Conservation (phyloP, 1,140 invertebrate genomes). For the Anadara kagoshimensis region DNA sequence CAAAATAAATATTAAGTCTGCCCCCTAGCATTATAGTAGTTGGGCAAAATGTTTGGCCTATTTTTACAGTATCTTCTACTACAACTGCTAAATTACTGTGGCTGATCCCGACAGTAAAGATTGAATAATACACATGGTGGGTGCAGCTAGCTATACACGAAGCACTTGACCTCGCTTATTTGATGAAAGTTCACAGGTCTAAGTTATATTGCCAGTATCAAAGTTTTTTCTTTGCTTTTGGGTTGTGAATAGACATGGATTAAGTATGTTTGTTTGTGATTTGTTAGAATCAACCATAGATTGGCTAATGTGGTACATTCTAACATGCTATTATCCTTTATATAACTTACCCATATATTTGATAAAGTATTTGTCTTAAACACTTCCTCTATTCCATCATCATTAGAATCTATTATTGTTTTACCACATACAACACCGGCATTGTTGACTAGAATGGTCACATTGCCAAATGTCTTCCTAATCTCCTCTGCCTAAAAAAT, state of each 20-base stretch:
- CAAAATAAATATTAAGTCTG: no score
- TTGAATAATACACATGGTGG: no score
- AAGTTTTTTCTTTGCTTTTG: no score
- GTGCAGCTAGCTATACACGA: no score
- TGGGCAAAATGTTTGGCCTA: no score
- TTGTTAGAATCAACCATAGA: not conserved
- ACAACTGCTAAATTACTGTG: no score
- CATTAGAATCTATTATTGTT: conserved; percentile 86
- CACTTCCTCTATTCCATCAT: conserved; percentile 78
- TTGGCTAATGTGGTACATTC: not conserved
- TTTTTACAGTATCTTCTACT: no score
- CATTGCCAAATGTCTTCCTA: conserved; percentile 78
- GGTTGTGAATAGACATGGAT: not conserved
- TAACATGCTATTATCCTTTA: not conserved
- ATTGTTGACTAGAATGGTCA: conserved; percentile 93
- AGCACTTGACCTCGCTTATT: no score
- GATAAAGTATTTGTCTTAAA: conserved; percentile 79
- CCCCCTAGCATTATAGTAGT: no score
- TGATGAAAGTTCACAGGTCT: no score
- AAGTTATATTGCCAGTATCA: no score
- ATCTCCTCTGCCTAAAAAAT: conserved; percentile 45
- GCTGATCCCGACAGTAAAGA: no score
- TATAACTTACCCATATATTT: conserved; percentile 79
- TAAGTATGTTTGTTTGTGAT: not conserved
- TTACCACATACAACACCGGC: conserved; percentile 91